phyloP scores from a whole-genome alignment of 2,113 vertebrate genomes.

The Potamarius usumacintae region DNA sequence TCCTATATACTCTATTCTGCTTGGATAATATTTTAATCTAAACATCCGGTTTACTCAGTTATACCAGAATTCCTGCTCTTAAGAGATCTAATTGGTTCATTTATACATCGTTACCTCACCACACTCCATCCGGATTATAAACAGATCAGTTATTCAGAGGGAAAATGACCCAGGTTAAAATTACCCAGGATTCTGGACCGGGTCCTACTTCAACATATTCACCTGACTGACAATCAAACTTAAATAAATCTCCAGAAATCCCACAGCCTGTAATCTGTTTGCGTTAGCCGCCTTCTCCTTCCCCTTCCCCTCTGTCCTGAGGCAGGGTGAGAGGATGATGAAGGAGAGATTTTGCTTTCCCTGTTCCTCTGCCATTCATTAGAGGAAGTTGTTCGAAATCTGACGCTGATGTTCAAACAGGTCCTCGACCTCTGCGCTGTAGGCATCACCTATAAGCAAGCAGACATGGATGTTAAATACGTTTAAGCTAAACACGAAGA shows the following conservation, averaged over 20 bases:
- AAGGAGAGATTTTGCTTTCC: constrained; percentile 45
- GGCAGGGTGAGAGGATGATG: constrained; percentile 56
- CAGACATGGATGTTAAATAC: neutral
- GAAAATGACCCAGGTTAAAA: neutral
- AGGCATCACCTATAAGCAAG: constrained; percentile 79
- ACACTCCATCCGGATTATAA: neutral
- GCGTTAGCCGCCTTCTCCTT: neutral
- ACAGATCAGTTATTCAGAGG: constrained; percentile 6
- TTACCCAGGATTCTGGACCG: neutral
- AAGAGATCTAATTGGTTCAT: neutral
- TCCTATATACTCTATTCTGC: neutral
- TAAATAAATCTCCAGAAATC: constrained; percentile 17
- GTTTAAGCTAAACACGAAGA: neutral
- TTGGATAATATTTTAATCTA: constrained; percentile 1
- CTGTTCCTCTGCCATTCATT: constrained; percentile 58
- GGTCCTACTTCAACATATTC: neutral
- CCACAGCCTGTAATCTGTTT: constrained; percentile 13
- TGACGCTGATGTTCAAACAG: constrained; percentile 83
- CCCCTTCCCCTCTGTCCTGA: constrained; percentile 20
- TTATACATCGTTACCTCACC: neutral
- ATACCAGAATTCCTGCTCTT: neutral
- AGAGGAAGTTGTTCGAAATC: constrained; percentile 90
- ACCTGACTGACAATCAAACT: neutral
- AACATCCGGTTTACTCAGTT: neutral
- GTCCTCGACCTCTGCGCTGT: constrained; percentile 77